Percentiles rank a stretch among this genome's conserved stretches.
Conservation (phyloP, 1,140 invertebrate genomes). For the Sesamia nonagrioides region DNA sequence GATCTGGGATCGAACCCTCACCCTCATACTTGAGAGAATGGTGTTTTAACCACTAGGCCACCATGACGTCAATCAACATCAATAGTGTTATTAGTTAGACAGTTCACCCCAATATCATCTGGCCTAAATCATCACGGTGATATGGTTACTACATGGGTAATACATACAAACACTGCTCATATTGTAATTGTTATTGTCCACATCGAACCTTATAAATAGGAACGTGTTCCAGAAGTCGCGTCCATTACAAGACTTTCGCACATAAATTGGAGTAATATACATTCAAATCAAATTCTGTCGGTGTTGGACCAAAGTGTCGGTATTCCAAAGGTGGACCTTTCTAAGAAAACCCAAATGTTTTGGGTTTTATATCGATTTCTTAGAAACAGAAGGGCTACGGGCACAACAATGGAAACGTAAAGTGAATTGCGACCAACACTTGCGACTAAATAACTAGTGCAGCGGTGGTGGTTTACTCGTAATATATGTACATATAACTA, state of each 20-base stretch:
- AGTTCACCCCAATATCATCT: no score
- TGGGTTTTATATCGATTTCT: conserved; percentile 37
- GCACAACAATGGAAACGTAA: conserved; percentile 50
- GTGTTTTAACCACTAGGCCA: no score
- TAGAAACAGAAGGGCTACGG: conserved; percentile 35
- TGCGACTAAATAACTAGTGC: neutral
- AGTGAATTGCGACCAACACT: conserved; percentile 37
- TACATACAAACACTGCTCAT: no score
- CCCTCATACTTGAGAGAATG: no score
- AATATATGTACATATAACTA: no score
- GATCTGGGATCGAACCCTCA: no score
- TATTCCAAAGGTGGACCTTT: conserved; percentile 45
- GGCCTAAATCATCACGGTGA: no score
- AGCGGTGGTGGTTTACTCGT: neutral
- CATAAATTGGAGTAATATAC: conserved; percentile 26
- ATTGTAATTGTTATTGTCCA: no score
- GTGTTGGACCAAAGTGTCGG: conserved; percentile 23
- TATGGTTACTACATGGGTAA: no score
- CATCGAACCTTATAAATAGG: neutral
- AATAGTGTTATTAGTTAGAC: no score
- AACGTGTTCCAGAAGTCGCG: neutral
- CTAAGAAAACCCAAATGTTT: conserved; percentile 45
- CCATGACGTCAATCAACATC: no score
- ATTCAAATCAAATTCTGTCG: conserved; percentile 37
- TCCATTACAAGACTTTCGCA: conserved; percentile 7